Evolutionary conservation across 2,113 vertebrate species (phyloP).

Genomic region (Leucoraja erinaceus): DNA sequence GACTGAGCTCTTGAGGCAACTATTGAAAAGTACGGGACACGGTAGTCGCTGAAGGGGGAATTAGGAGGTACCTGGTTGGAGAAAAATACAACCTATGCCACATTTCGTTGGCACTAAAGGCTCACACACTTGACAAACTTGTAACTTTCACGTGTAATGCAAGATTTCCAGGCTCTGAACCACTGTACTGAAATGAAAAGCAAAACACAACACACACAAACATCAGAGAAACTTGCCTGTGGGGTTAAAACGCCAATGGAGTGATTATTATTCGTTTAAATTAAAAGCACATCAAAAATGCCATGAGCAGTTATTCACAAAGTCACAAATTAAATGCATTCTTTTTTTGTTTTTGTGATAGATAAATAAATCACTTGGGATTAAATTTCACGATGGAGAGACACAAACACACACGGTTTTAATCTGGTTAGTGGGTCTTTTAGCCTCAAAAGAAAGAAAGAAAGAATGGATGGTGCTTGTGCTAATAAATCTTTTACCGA

Average conservation of each 20-base stretch:
- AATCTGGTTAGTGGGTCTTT: no score
- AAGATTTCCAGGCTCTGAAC: background rate
- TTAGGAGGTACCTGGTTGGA: background rate
- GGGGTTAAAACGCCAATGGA: background rate
- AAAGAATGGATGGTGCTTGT: background rate
- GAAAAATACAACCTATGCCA: background rate
- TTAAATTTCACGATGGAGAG: no score
- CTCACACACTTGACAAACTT: background rate
- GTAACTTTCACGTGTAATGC: background rate
- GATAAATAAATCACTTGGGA: no score
- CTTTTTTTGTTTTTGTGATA: no score
- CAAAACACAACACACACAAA: background rate
- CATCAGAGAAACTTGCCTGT: background rate
- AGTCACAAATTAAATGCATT: background rate
- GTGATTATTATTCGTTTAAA: background rate
- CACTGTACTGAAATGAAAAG: background rate
- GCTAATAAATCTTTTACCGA: no score
- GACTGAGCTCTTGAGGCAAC: background rate
- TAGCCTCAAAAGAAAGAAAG: no score
- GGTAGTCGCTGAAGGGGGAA: background rate
- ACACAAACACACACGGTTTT: no score
- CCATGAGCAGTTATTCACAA: background rate
- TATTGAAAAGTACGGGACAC: background rate
- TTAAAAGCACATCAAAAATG: background rate
- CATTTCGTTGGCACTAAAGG: background rate